phyloP scores from a whole-genome alignment of 2,113 vertebrate genomes.

The Protobothrops flavoviridis region DNA sequence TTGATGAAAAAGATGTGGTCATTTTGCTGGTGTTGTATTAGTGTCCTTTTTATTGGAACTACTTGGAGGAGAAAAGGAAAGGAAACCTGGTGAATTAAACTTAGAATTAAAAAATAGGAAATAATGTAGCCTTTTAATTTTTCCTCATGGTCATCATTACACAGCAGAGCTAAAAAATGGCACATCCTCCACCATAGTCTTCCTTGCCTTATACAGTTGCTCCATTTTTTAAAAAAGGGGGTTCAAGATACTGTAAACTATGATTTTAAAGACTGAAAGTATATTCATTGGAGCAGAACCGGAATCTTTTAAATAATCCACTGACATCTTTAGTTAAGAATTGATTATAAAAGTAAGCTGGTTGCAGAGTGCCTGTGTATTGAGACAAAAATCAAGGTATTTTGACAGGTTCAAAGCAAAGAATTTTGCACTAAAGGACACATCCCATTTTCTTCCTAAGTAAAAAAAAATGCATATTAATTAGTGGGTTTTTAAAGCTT shows the following conservation, averaged over 20 bases:
- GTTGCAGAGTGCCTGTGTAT: neutral
- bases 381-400: neutral
- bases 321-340: neutral
- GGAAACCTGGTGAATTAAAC: neutral
- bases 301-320: neutral
- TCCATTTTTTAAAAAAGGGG: neutral
- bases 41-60: neutral
- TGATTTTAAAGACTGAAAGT: neutral
- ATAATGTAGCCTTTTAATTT: neutral
- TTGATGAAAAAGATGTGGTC: neutral
- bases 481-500: neutral
- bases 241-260: neutral
- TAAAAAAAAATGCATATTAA: neutral
- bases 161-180: neutral
- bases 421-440: neutral
- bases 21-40: neutral
- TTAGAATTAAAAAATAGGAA: neutral
- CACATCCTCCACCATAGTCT: neutral
- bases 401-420: neutral
- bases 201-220: neutral
- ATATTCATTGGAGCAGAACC: neutral
- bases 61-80: neutral
- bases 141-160: neutral
- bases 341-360: conserved; percentile 14
- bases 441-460: neutral